These are phyloP conservation scores for Enteromius argenteus DNA, from an alignment of 2,797 vertebrate species.

Conservation along the genomic window DNA sequence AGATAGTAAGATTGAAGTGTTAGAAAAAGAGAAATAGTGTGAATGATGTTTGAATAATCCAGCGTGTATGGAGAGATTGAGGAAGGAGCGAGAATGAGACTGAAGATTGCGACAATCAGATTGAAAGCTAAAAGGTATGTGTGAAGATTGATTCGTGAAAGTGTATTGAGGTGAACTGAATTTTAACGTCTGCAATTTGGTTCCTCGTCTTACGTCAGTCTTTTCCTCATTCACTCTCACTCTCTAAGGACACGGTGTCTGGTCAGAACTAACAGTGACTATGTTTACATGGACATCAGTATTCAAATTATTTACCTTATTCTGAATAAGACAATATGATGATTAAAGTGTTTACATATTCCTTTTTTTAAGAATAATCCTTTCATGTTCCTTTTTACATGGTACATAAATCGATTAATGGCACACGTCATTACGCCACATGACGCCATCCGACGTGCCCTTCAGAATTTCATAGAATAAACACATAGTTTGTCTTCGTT, in stretches of 20 bases:
- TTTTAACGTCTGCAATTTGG: neutral
- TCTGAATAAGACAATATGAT: too few relatives aligned
- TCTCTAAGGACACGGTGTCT: neutral
- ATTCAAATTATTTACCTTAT: too few relatives aligned
- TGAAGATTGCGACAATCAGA: neutral
- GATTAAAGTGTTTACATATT: too few relatives aligned
- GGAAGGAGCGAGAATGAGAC: neutral
- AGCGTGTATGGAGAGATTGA: neutral
- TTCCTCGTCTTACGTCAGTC: neutral
- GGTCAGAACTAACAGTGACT: neutral
- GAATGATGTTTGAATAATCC: neutral
- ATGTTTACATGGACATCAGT: too few relatives aligned
- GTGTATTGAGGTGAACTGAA: slow-evolving; percentile 34
- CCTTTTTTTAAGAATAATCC: too few relatives aligned
- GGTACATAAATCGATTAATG: too few relatives aligned
- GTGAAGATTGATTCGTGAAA: slow-evolving; percentile 11
- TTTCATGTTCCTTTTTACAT: too few relatives aligned
- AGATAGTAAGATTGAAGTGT: neutral
- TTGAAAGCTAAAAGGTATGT: slow-evolving; percentile 7
- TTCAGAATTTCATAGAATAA: too few relatives aligned
- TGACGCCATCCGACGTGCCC: too few relatives aligned
- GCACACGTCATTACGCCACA: too few relatives aligned
- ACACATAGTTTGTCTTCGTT: too few relatives aligned
- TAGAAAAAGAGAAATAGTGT: neutral
- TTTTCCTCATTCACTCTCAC: neutral